Conservation (phyloP, 2,888 invertebrate species). For the Pasiphila rectangulata region DNA sequence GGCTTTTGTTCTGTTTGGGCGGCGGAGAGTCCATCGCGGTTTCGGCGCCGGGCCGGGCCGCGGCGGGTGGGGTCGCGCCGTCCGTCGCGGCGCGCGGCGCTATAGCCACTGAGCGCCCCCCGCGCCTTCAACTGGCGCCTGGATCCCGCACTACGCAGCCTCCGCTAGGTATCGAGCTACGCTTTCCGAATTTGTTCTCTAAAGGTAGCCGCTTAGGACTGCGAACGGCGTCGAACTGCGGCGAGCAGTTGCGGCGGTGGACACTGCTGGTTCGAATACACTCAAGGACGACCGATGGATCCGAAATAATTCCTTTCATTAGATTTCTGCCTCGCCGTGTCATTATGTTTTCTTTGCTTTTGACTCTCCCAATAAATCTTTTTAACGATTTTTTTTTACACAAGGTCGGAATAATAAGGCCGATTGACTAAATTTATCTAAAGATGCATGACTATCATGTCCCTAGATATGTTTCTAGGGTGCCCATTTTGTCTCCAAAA, state of each 20-base stretch:
- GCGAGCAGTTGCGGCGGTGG: constrained; percentile 5
- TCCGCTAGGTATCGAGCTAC: constrained; percentile 71
- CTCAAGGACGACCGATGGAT: constrained; percentile 11
- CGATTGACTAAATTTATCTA: too few relatives aligned
- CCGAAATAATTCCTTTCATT: constrained; percentile 5
- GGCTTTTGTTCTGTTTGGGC: constrained; percentile 84
- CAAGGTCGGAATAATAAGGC: neutral
- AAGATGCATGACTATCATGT: too few relatives aligned
- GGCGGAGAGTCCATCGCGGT: constrained; percentile 52
- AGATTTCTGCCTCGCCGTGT: constrained; percentile 1
- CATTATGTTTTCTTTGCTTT: constrained; percentile 5
- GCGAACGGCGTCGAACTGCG: constrained; percentile 51
- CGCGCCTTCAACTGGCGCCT: constrained; percentile 42
- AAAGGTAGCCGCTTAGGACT: constrained; percentile 62
- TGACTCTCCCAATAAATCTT: neutral
- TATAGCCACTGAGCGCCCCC: constrained; percentile 55
- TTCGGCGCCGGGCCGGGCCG: constrained; percentile 50
- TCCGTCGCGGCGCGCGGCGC: constrained; percentile 59
- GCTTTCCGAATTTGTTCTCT: constrained; percentile 61
- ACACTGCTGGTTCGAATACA: constrained; percentile 1
- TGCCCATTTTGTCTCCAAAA: too few relatives aligned
- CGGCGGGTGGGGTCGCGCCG: constrained; percentile 56
- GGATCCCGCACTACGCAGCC: constrained; percentile 72
- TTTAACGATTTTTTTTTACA: neutral
- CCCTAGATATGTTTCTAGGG: too few relatives aligned